phyloP scores from a whole-genome alignment of 92 coral and sea anemone species.

The Anthopleura xanthogrammica region DNA sequence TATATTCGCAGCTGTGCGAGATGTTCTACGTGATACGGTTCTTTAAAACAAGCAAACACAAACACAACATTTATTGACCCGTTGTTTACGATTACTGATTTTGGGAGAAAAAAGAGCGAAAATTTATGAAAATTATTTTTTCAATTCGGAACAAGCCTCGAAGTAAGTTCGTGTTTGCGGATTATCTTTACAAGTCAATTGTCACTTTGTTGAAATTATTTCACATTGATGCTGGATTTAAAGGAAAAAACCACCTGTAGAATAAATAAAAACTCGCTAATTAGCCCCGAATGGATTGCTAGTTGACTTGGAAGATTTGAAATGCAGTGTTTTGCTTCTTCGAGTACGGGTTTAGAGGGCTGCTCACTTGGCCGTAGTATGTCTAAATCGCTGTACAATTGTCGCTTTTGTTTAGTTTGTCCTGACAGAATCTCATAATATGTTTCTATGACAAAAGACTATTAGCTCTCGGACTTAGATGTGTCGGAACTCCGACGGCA shows the following conservation, averaged over 20 bases:
- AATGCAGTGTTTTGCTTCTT: constrained; percentile 6
- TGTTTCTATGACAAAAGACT: constrained; percentile 45
- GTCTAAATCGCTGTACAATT: constrained; percentile 2
- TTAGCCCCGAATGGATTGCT: background rate
- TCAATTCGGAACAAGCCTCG: background rate
- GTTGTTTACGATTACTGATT: background rate
- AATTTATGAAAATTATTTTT: background rate
- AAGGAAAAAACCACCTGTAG: constrained; percentile 3
- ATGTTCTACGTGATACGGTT: background rate
- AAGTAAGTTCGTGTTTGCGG: constrained; percentile 2
- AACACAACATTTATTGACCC: background rate
- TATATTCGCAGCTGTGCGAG: background rate
- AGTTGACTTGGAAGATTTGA: background rate
- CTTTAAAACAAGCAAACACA: background rate
- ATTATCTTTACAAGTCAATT: constrained; percentile 4
- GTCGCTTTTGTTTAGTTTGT: constrained; percentile 10
- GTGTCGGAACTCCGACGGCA: constrained; percentile 31
- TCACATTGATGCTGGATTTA: background rate
- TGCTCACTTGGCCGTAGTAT: constrained; percentile 34
- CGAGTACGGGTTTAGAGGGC: background rate
- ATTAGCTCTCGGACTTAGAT: constrained; percentile 30
- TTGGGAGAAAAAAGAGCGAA: background rate
- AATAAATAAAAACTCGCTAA: background rate
- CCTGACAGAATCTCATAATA: constrained; percentile 20
- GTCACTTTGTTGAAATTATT: background rate